phyloP scores from a whole-genome alignment of 1,140 invertebrate genomes.

The Hycleus phaleratus region DNA sequence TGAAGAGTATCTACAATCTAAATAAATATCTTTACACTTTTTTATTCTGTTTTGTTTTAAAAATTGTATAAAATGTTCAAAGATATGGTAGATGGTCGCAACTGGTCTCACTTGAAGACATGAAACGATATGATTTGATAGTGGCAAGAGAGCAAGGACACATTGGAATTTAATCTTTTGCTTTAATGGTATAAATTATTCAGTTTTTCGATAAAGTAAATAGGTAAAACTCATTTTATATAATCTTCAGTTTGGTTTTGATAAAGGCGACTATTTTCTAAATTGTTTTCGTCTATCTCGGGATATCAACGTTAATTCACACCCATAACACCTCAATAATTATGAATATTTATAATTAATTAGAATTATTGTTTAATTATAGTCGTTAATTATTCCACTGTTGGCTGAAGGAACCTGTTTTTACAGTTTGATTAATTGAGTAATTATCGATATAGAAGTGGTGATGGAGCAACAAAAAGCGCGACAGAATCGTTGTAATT shows the following conservation, averaged over 20 bases:
- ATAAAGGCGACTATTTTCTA: conserved; percentile 12
- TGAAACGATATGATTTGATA: conserved; percentile 28
- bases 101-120: conserved; percentile 10
- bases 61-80: not conserved
- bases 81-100: conserved; percentile 4
- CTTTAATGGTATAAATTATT: conserved; percentile 33
- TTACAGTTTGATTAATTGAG: not conserved
- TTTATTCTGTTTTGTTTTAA: conserved; percentile 3
- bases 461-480: no score
- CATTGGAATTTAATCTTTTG: conserved; percentile 26
- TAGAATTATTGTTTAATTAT: not conserved
- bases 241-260: conserved; percentile 21
- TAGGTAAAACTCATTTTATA: conserved; percentile 32
- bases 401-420: not conserved
- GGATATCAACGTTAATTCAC: not conserved
- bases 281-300: not conserved
- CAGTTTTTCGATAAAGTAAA: conserved; percentile 26
- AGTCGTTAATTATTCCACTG: not conserved
- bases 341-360: conserved; percentile 14
- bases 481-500: not conserved
- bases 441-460: not conserved
- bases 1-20: conserved; percentile 24
- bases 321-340: not conserved
- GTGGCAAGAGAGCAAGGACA: conserved; percentile 18
- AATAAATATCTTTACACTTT: conserved; percentile 27